A percentile compares a stretch with the other conserved stretches of the same genome.
Conservation (phyloP, 92 coral and sea anemone species). For the Chrysogorgia sp. region DNA sequence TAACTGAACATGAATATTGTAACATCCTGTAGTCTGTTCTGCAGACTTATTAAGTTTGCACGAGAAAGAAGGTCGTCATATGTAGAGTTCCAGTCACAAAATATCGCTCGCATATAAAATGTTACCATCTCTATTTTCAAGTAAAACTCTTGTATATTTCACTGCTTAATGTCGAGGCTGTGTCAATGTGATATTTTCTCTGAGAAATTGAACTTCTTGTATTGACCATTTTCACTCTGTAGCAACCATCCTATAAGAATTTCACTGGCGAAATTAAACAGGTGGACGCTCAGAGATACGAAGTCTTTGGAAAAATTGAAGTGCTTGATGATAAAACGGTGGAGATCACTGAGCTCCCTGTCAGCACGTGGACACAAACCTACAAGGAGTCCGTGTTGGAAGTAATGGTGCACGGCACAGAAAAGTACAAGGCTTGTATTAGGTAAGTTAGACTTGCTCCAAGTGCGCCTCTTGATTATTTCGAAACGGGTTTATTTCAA, state of each 20-base stretch:
- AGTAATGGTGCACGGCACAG: conserved; percentile 96
- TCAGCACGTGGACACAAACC: conserved; percentile 83
- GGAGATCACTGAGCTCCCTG: conserved; percentile 87
- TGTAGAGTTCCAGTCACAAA: no score
- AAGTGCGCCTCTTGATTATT: no score
- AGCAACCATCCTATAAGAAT: conserved; percentile 90
- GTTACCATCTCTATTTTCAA: no score
- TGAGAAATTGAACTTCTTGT: not conserved
- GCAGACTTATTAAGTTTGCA: no score
- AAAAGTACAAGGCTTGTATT: conserved; percentile 75
- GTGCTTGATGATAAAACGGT: conserved; percentile 75
- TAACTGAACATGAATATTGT: no score
- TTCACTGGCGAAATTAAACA: conserved; percentile 77
- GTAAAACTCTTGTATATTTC: no score
- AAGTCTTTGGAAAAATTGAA: conserved; percentile 69
- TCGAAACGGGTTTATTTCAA: no score
- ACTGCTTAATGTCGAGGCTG: no score
- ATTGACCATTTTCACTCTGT: not conserved
- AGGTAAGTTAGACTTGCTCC: conserved; percentile 60
- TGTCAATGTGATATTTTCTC: no score
- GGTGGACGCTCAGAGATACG: conserved; percentile 63
- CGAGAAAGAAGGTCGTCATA: no score
- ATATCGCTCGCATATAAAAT: no score
- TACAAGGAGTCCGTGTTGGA: conserved; percentile 94
- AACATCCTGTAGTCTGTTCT: no score